A percentile compares a stretch with the other conserved stretches of the same genome.
Conservation (phyloP, 64 coral and sea anemone species). For the Pocillopora verrucosa region DNA sequence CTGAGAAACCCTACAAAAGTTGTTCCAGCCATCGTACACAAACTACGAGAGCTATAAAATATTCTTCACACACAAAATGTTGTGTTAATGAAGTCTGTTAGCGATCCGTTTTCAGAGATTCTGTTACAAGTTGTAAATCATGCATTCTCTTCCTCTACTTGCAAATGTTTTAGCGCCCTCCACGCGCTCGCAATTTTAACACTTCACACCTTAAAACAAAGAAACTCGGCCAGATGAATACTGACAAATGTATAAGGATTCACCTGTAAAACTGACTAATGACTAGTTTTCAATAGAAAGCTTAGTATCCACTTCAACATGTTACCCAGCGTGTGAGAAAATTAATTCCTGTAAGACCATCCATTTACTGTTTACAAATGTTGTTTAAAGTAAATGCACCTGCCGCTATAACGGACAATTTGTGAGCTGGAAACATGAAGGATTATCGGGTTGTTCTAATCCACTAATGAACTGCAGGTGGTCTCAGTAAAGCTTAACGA, state of each 20-base stretch:
- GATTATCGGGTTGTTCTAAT: background rate
- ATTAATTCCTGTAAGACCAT: background rate
- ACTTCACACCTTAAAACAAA: background rate
- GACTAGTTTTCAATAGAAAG: background rate
- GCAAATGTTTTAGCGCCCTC: background rate
- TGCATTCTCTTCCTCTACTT: constrained; percentile 2
- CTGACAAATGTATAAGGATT: background rate
- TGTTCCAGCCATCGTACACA: constrained; percentile 10
- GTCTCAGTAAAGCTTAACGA: background rate
- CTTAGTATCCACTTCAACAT: background rate
- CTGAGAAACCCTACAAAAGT: constrained; percentile 74
- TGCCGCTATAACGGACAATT: background rate
- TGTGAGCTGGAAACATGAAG: background rate
- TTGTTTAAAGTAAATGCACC: background rate
- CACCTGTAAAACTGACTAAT: background rate
- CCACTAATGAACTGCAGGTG: background rate
- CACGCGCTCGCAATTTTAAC: background rate
- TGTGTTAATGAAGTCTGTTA: constrained; percentile 2
- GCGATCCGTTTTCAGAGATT: background rate
- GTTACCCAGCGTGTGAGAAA: background rate
- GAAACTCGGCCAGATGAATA: too few relatives aligned
- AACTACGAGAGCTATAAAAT: background rate
- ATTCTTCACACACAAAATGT: background rate
- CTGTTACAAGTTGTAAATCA: constrained; percentile 3
- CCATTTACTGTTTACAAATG: background rate